Conservation (phyloP, 2,888 invertebrate genomes). For the Caenorhabditis panamensis region DNA sequence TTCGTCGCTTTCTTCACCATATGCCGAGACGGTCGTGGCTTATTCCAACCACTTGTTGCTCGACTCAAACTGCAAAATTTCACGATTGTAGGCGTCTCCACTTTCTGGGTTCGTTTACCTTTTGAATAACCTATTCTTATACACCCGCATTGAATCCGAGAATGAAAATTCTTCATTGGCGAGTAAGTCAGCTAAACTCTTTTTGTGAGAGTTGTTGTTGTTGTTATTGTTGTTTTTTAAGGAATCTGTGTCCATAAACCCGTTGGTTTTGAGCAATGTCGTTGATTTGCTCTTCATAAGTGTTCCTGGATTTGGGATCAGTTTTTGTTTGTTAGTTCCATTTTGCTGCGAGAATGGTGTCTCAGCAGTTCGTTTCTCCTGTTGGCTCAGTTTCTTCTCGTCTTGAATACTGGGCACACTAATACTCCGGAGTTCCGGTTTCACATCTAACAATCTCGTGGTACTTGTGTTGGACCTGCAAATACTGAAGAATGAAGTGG, state of each 20-base stretch:
- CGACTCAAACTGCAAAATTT: constrained; percentile 51
- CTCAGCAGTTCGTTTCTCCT: background rate
- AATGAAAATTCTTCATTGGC: constrained; percentile 63
- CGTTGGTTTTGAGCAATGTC: constrained; percentile 59
- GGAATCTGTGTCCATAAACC: constrained; percentile 54
- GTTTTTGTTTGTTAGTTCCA: constrained; percentile 49
- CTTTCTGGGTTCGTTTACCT: constrained; percentile 50
- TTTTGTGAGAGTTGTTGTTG: constrained; percentile 35
- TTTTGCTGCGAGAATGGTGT: constrained; percentile 38
- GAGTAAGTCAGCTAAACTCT: constrained; percentile 48
- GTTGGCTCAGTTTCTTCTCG: constrained; percentile 48
- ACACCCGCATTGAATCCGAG: constrained; percentile 67
- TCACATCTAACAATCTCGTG: constrained; percentile 49
- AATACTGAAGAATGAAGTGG: background rate
- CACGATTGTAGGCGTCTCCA: background rate
- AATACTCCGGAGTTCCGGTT: constrained; percentile 59
- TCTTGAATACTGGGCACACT: constrained; percentile 63
- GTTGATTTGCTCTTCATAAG: constrained; percentile 63
- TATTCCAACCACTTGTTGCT: constrained; percentile 73
- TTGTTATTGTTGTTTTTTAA: constrained; percentile 13
- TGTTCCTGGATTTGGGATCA: constrained; percentile 48
- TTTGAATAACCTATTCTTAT: constrained; percentile 72
- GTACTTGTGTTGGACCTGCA: constrained; percentile 58
- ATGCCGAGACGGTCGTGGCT: constrained; percentile 72
- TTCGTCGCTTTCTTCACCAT: constrained; percentile 80